Base-by-base conservation (phyloP, 2,888 invertebrate species). In the Heteropelma amictum region DNA sequence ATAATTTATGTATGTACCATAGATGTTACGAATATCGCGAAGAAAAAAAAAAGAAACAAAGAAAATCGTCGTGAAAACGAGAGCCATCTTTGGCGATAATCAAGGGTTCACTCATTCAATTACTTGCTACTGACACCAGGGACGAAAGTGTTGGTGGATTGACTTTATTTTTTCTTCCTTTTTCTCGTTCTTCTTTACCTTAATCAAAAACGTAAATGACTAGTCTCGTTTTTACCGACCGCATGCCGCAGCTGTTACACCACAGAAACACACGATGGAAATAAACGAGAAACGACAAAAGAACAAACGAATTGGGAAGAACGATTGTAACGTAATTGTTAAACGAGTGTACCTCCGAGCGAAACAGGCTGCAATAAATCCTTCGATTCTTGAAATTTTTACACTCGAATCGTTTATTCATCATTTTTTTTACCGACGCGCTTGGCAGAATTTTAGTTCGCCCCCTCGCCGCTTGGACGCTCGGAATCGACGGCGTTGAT, bases 41-140 rank as follows among this genome's bases (percentile, higher is more conserved):
- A n/a, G n/a, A n/a, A n/a, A n/a, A n/a, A 19, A 19, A 8, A 19
- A 40, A 28, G 12, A 54, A 54, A 28, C 49, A 35, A 35, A 28
- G 49, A 40, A 51, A 6, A 63, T 51, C 49, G 63, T 51, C 63
- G 4, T 21, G 6, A n/a, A 38, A 51, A 51, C 63, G 19, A 47
- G n/a, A 61, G 54, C 54, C 64, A 60, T 38, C 58, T 68, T 77
- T 72, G n/a, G n/a, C n/a, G n/a, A n/a, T n/a, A 63, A 80, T 64
- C 72, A 75, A 74, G 79, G 68, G 78, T 81, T 79, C 80, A 83
- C 83, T 83, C 80, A 79, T 83, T 84, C 78, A 78, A 76, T 77
- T 79, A 54, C 67, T 71, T 63, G 53, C 67, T 42, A 67, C 21
- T n/a, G n/a, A n/a, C n/a, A n/a, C n/a, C n/a, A n/a, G n/a, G 54